phyloP scores from a whole-genome alignment of 2,113 vertebrate species.

The Diadophis punctatus region DNA sequence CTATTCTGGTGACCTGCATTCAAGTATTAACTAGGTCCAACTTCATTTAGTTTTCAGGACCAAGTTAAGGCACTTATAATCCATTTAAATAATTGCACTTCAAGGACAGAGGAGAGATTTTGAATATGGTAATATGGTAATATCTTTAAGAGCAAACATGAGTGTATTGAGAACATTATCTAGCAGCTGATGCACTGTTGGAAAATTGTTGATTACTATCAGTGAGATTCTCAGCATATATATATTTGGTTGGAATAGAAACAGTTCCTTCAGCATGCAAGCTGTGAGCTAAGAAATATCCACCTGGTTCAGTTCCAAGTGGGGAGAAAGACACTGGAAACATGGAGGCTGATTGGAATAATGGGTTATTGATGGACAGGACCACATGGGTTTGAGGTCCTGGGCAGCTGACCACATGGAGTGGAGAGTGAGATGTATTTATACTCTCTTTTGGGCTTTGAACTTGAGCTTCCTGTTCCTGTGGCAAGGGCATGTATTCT shows the following conservation, averaged over 20 bases:
- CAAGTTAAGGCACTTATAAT: not conserved
- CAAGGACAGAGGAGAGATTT: not conserved
- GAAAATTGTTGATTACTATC: not conserved
- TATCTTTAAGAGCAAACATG: not conserved
- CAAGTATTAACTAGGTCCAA: not conserved
- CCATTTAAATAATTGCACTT: not conserved
- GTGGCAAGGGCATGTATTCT: too few species aligned
- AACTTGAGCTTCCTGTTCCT: too few species aligned
- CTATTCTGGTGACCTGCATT: not conserved
- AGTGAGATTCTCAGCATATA: not conserved
- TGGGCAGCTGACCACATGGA: too few species aligned
- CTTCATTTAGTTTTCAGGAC: not conserved
- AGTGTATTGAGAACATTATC: not conserved
- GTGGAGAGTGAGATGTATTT: too few species aligned
- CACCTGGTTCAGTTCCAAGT: too few species aligned
- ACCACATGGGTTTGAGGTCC: too few species aligned
- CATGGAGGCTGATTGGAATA: too few species aligned
- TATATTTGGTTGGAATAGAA: not conserved
- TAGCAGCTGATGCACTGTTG: not conserved
- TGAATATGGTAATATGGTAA: not conserved
- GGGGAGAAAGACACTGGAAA: too few species aligned
- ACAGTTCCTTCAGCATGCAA: not conserved
- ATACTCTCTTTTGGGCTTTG: too few species aligned
- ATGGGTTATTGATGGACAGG: too few species aligned
- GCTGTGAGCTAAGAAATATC: not conserved